These are phyloP conservation scores for Vimba vimba DNA, from an alignment of 2,113 vertebrate genomes.

Conservation along the genomic window DNA sequence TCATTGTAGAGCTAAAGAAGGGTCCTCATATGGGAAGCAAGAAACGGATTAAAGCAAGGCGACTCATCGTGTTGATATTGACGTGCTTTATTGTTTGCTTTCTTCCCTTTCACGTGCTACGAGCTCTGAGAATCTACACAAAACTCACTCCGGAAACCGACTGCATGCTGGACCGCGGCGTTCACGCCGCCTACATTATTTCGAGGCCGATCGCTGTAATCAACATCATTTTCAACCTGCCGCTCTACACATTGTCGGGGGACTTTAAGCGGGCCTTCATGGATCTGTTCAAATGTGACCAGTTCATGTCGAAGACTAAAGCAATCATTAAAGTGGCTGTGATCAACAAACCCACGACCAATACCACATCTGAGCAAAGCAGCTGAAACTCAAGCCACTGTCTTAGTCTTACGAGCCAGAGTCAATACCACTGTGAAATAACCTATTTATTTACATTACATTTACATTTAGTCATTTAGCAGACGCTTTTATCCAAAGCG, in stretches of 20 bases:
- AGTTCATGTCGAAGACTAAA: conserved; percentile 33
- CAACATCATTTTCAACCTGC: conserved; percentile 77
- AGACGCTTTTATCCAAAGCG: too few relatives aligned
- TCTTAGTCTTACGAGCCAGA: too few relatives aligned
- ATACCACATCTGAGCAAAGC: too few relatives aligned
- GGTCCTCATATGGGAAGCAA: conserved; percentile 55
- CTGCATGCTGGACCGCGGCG: conserved; percentile 62
- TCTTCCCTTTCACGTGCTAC: conserved; percentile 73
- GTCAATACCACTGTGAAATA: too few relatives aligned
- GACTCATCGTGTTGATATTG: conserved; percentile 67
- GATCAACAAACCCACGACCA: not conserved
- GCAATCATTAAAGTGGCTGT: conserved; percentile 21
- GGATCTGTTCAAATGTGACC: conserved; percentile 38
- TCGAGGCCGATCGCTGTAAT: conserved; percentile 73
- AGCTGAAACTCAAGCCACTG: too few relatives aligned
- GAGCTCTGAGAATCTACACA: conserved; percentile 59
- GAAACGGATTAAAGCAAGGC: conserved; percentile 67
- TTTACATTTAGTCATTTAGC: too few relatives aligned
- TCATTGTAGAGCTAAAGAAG: conserved; percentile 65
- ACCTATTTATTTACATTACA: too few relatives aligned
- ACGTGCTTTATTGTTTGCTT: conserved; percentile 74
- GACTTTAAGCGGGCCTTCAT: conserved; percentile 75
- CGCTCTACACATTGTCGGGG: conserved; percentile 71
- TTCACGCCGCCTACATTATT: conserved; percentile 69
- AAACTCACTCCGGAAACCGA: conserved; percentile 26